Conservation (phyloP, 1,140 invertebrate genomes). For the Scaptomyza pallida region DNA sequence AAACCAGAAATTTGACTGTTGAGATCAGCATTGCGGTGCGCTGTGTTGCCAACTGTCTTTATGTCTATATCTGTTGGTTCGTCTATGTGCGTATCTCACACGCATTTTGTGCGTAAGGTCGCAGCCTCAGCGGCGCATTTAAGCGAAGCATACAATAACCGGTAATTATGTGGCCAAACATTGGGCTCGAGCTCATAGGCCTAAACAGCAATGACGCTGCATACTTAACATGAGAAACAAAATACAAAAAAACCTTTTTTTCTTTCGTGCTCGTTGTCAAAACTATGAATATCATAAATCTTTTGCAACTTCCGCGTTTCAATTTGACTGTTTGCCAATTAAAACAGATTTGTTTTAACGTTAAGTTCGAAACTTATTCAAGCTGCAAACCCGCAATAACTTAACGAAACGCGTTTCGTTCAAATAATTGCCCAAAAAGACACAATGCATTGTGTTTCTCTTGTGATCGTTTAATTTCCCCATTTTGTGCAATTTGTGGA, state of each 20-base stretch:
- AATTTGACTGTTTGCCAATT: constrained; percentile 45
- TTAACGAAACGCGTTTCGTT: constrained; percentile 53
- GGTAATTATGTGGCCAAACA: constrained; percentile 71
- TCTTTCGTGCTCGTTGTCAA: constrained; percentile 5
- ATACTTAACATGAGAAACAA: constrained; percentile 67
- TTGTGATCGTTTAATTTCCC: neutral
- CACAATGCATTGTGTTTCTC: constrained; percentile 1
- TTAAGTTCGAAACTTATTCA: constrained; percentile 42
- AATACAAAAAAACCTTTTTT: constrained; percentile 57
- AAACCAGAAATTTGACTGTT: constrained; percentile 40
- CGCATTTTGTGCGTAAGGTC: constrained; percentile 80
- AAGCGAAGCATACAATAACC: constrained; percentile 66
- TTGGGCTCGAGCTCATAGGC: constrained; percentile 22
- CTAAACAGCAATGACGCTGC: constrained; percentile 67
- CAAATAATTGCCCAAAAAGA: constrained; percentile 31
- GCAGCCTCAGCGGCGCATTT: constrained; percentile 63
- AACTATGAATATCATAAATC: constrained; percentile 64
- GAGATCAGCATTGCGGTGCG: constrained; percentile 72
- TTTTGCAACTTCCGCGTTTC: constrained; percentile 69
- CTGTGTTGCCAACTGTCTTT: constrained; percentile 41
- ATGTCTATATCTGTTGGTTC: constrained; percentile 7
- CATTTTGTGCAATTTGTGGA: too few relatives aligned
- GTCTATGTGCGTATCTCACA: constrained; percentile 44
- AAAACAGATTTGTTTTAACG: constrained; percentile 40
- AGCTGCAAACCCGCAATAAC: constrained; percentile 56